Percentiles rank a stretch among this genome's conserved stretches.
These are phyloP conservation scores for Hippolais icterina DNA, from an alignment of 2,113 vertebrate genomes.

Conservation along the genomic window DNA sequence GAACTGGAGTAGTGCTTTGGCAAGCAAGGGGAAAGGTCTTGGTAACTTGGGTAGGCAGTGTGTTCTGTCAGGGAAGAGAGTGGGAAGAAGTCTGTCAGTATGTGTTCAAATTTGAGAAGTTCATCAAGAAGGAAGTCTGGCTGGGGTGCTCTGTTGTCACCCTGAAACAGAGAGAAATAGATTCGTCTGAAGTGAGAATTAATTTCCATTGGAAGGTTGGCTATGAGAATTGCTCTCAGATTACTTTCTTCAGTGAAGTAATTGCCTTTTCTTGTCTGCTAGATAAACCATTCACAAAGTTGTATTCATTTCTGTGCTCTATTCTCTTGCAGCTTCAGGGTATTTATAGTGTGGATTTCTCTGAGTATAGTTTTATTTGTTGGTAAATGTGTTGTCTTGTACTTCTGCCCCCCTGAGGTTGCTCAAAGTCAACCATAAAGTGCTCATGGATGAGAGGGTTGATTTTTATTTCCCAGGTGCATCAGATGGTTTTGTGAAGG, in stretches of 20 bases:
- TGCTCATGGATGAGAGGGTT: background rate
- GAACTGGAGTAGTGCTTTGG: background rate
- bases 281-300: background rate
- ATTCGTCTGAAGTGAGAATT: background rate
- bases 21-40: background rate
- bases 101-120: background rate
- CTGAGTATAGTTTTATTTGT: background rate
- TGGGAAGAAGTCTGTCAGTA: background rate
- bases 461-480: background rate
- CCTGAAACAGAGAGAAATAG: background rate
- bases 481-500: background rate
- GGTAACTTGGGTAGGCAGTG: background rate
- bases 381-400: background rate
- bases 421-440: background rate
- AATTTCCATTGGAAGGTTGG: background rate
- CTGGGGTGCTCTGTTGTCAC: background rate
- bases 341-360: background rate
- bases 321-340: background rate
- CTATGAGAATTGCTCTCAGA: background rate
- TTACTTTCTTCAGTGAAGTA: background rate
- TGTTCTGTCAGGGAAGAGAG: background rate
- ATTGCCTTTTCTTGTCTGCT: background rate
- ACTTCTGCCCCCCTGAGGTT: background rate
- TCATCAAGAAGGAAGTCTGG: background rate
- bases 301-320: background rate